Percentiles rank a stretch among this genome's conserved stretches.
phyloP scores from a whole-genome alignment of 2,888 invertebrate genomes.

The Papilio gigon region DNA sequence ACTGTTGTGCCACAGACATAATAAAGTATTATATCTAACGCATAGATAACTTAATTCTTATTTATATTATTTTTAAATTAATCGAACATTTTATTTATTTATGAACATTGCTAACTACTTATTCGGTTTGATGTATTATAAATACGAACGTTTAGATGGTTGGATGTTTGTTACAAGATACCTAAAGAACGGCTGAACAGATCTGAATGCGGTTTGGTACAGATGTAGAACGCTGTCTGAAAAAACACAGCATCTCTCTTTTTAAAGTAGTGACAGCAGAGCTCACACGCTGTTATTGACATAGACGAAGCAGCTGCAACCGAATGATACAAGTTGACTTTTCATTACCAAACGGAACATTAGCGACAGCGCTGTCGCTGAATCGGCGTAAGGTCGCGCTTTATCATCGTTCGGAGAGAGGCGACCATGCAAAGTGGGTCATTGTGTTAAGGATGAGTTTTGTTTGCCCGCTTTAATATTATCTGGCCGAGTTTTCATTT shows the following conservation, averaged over 20 bases:
- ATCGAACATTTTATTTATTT: too few relatives aligned
- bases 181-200: too few relatives aligned
- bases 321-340: background rate
- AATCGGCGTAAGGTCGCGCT: slow-evolving; percentile 47
- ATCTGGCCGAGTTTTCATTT: slow-evolving; percentile 50
- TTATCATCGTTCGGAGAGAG: slow-evolving; percentile 37
- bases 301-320: background rate
- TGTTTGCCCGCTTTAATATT: slow-evolving; percentile 53
- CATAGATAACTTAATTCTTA: background rate
- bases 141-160: too few relatives aligned
- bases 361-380: slow-evolving; percentile 29
- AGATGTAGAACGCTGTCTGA: too few relatives aligned
- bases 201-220: too few relatives aligned
- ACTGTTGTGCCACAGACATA: slow-evolving; percentile 20
- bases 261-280: too few relatives aligned
- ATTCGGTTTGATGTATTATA: too few relatives aligned
- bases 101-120: too few relatives aligned
- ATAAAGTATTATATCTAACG: slow-evolving; percentile 8
- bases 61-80: background rate
- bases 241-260: too few relatives aligned
- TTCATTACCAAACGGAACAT: slow-evolving; percentile 31
- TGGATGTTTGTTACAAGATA: too few relatives aligned
- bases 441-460: slow-evolving; percentile 63
- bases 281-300: background rate
- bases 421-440: slow-evolving; percentile 57